These are phyloP conservation scores for Drosophila conformis DNA, from an alignment of 2,888 invertebrate genomes.

Conservation along the genomic window DNA sequence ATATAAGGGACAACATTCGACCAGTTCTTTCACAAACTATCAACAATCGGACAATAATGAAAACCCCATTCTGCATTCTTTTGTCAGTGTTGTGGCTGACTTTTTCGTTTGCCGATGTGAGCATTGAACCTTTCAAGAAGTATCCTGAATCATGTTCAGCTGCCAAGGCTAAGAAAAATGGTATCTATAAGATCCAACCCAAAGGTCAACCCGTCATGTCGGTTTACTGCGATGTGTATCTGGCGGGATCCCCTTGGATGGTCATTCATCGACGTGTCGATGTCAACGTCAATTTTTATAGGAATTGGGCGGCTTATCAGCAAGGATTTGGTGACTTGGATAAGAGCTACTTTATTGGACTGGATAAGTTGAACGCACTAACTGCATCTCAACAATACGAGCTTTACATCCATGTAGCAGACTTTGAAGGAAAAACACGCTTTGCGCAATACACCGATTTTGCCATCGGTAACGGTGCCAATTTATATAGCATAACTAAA, in stretches of 20 bases:
- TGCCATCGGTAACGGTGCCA: conserved; percentile 88
- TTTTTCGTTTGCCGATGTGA: conserved; percentile 4
- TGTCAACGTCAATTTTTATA: conserved; percentile 34
- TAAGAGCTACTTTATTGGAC: conserved; percentile 87
- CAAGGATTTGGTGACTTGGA: conserved; percentile 31
- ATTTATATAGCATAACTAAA: conserved; percentile 88
- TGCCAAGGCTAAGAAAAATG: conserved; percentile 41
- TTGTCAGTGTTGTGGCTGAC: conserved; percentile 17
- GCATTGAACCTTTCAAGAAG: neutral
- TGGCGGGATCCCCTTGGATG: conserved; percentile 31
- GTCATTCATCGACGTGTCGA: conserved; percentile 32
- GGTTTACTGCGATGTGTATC: conserved; percentile 29
- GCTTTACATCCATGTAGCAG: conserved; percentile 87
- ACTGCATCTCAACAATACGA: conserved; percentile 84
- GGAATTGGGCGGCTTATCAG: conserved; percentile 29
- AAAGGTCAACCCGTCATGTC: conserved; percentile 20
- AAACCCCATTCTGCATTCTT: conserved; percentile 13
- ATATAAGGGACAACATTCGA: conserved; percentile 14
- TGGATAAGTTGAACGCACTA: conserved; percentile 87
- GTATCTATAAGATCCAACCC: conserved; percentile 34
- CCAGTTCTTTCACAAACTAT: neutral
- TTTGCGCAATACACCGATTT: conserved; percentile 88
- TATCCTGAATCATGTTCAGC: conserved; percentile 34
- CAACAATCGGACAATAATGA: conserved; percentile 16
- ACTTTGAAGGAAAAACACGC: conserved; percentile 86